A percentile compares a stretch with the other conserved stretches of the same genome.
Conservation (phyloP, 2,113 vertebrate genomes). For the Mustela nigripes region DNA sequence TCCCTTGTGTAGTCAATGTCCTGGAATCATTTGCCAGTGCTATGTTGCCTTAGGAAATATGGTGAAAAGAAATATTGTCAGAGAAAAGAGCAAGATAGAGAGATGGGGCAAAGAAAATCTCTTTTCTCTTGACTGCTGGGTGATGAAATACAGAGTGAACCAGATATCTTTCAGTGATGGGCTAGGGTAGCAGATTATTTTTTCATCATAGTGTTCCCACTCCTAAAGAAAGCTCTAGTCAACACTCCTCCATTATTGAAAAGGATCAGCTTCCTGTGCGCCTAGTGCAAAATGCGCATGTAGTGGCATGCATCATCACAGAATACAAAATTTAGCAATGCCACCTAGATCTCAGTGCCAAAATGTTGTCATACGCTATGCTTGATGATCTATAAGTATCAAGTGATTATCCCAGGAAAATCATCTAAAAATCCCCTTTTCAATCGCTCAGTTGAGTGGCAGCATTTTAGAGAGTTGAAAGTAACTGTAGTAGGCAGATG, state of each 20-base stretch:
- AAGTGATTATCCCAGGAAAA: constrained; percentile 6
- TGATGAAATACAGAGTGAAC: background rate
- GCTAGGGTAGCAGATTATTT: background rate
- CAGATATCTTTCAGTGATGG: background rate
- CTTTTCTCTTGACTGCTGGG: background rate
- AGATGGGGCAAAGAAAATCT: background rate
- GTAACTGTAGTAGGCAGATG: background rate
- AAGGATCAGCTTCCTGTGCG: background rate
- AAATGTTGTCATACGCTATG: background rate
- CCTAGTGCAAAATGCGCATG: background rate
- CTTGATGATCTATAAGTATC: background rate
- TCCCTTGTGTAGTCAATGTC: background rate
- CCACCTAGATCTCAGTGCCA: background rate
- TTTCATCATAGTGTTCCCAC: background rate
- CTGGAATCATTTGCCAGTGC: background rate
- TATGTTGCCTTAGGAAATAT: background rate
- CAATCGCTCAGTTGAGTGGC: background rate
- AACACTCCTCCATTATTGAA: background rate
- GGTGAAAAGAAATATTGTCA: background rate
- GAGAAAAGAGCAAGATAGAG: background rate
- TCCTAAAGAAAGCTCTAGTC: background rate
- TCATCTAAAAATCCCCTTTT: background rate
- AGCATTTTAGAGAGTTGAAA: background rate
- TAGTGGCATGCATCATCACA: background rate
- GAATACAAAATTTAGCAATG: background rate